Conservation (phyloP, 2,797 vertebrate species). For the Halcyon smyrnensis region DNA sequence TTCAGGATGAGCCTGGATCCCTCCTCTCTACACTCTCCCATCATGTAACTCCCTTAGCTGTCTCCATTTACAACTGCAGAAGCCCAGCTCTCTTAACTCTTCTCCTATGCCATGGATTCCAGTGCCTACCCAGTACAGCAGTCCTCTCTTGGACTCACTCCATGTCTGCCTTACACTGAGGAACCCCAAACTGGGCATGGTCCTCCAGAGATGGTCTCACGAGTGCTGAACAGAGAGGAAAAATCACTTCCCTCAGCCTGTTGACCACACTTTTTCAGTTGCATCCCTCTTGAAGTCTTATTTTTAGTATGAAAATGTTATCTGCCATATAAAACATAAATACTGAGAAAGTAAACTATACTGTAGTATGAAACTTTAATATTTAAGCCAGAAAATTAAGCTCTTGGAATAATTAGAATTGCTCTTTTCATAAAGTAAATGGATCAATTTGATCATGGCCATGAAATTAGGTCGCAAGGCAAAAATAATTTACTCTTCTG, state of each 20-base stretch:
- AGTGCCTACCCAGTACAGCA: background rate
- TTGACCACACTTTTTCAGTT: background rate
- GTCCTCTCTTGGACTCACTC: background rate
- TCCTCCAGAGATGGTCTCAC: background rate
- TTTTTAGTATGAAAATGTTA: background rate
- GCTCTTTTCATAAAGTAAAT: background rate
- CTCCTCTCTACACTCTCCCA: background rate
- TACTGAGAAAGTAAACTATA: background rate
- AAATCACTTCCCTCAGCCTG: background rate
- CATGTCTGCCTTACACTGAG: accelerated
- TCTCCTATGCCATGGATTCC: accelerated
- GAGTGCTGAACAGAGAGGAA: background rate
- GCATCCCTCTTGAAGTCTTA: background rate
- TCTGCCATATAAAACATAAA: background rate
- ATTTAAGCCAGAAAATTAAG: background rate
- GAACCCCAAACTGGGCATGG: background rate
- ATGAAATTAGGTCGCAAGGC: background rate
- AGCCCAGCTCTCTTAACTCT: background rate
- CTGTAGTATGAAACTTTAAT: background rate
- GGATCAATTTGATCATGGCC: background rate
- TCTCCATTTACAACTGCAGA: background rate
- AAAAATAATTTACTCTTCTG: background rate
- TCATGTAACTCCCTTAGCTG: accelerated
- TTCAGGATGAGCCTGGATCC: background rate
- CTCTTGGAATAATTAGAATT: background rate